Evolutionary conservation across 2,888 invertebrate species (phyloP), one percentile per base, ranked within the genome.

Genomic region (Lasioglossum lativentre): DNA sequence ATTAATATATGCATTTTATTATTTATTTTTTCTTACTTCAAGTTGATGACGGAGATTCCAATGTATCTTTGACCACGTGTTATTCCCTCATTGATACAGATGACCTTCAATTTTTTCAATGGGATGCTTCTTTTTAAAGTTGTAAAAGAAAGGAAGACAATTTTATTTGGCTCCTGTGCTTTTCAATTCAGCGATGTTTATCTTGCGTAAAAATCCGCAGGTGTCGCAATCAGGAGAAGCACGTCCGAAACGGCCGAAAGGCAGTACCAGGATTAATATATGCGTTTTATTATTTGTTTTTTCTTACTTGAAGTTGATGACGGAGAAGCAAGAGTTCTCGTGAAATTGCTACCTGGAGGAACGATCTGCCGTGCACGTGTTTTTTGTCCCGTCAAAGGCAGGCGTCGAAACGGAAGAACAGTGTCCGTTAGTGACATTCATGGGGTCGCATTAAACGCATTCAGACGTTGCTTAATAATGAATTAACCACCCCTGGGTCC

Each of bases 401-500:
- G 87, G 90, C 89, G 90, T 87, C 83, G 87, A 76, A 83, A 83
- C 78, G 90, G 85, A 90, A 90, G 78, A 78, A 75, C 66, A 52
- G 80, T 70, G 86, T 86, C 82, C 87, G 86, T 89, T 90, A 83
- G 83, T 82, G 85, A 87, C 80, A 80, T 86, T 86, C 86, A 72
- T 76, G 86, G 83, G 85, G 78, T 90, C 88, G 82, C 82, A 87
- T 88, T 86, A 88, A 86, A 88, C 83, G 83, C 85, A 83, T 82
- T 88, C 85, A 86, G 83, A 89, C 87, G 88, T 90, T 91, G 86
- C 85, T 91, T 90, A 91, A 92, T 91, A 90, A 91, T 90, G 91
- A 92, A 92, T 92, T 92, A 91, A 91, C 85, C 88, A 90, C 87
- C 92, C 90, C 87, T 88, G 88, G 85, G 83, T 71, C 83, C 82